Evolutionary conservation across 2,113 vertebrate genomes (phyloP).

Genomic region (Centrocercus urophasianus): DNA sequence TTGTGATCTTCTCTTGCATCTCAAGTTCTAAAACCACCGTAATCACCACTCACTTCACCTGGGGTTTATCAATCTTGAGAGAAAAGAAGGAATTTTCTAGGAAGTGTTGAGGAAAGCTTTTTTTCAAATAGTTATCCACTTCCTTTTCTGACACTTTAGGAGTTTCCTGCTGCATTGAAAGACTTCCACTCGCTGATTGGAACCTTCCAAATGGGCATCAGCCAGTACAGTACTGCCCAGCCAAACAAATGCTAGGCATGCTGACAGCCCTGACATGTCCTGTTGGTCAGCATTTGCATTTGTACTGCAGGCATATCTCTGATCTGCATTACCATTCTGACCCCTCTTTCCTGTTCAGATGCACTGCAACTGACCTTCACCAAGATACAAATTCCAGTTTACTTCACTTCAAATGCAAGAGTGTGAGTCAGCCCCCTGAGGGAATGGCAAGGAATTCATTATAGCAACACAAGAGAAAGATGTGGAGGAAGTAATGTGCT

Average conservation of each 20-base stretch:
- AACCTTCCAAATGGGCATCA: constrained; percentile 51
- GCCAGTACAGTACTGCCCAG: not conserved
- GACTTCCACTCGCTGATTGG: constrained; percentile 43
- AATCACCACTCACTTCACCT: constrained; percentile 2
- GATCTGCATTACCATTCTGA: constrained; percentile 61
- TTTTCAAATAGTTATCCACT: constrained; percentile 7
- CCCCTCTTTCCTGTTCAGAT: constrained; percentile 65
- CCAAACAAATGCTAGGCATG: not conserved
- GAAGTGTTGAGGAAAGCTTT: not conserved
- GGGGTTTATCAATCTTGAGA: not conserved
- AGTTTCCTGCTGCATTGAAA: not conserved
- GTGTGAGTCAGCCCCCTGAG: constrained; percentile 60
- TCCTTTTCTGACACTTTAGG: constrained; percentile 27
- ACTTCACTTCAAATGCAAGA: constrained; percentile 51
- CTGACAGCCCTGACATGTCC: constrained; percentile 50
- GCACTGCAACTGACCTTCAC: constrained; percentile 62
- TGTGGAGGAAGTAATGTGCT: constrained; percentile 62
- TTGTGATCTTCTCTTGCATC: not conserved
- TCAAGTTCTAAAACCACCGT: not conserved
- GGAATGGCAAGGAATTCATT: constrained; percentile 71
- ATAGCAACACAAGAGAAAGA: constrained; percentile 60
- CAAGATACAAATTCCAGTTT: constrained; percentile 66
- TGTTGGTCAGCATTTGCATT: constrained; percentile 44
- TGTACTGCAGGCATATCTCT: constrained; percentile 9
- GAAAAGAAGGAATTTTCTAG: constrained; percentile 8